These are phyloP conservation scores for Ctenosaura bakeri DNA, from an alignment of 2,797 vertebrate species.

Conservation along the genomic window DNA sequence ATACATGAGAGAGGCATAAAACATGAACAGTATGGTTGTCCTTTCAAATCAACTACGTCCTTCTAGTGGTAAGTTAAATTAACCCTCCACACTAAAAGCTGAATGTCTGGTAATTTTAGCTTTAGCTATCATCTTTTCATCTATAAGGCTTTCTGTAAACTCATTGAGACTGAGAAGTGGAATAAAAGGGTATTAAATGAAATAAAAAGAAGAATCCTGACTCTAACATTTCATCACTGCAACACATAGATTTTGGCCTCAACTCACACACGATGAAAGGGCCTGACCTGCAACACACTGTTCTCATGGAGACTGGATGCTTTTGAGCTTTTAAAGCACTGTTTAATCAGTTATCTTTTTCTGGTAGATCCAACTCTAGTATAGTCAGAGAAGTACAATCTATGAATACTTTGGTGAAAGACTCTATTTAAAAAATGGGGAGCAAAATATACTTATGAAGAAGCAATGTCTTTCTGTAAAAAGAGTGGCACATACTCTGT, in stretches of 20 bases:
- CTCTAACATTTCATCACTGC: no score
- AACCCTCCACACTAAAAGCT: background rate
- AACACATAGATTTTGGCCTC: background rate
- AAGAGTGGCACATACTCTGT: background rate
- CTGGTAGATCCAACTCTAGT: background rate
- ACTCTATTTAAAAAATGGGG: no score
- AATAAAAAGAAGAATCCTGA: background rate
- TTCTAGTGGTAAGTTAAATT: background rate
- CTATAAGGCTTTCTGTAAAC: background rate
- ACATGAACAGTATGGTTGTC: background rate
- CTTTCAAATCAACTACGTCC: no score
- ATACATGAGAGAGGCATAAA: background rate
- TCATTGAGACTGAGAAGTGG: background rate
- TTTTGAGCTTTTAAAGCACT: background rate
- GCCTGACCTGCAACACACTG: background rate
- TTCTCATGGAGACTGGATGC: no score
- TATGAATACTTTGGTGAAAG: background rate
- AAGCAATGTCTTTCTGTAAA: background rate
- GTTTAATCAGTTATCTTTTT: background rate
- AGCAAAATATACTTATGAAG: background rate
- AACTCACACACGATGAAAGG: background rate
- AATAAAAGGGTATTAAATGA: background rate
- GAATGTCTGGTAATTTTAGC: background rate
- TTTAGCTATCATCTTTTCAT: background rate
- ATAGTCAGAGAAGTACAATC: background rate